Conservation (phyloP, 2,797 vertebrate species). For the Lepus oiostolus region DNA sequence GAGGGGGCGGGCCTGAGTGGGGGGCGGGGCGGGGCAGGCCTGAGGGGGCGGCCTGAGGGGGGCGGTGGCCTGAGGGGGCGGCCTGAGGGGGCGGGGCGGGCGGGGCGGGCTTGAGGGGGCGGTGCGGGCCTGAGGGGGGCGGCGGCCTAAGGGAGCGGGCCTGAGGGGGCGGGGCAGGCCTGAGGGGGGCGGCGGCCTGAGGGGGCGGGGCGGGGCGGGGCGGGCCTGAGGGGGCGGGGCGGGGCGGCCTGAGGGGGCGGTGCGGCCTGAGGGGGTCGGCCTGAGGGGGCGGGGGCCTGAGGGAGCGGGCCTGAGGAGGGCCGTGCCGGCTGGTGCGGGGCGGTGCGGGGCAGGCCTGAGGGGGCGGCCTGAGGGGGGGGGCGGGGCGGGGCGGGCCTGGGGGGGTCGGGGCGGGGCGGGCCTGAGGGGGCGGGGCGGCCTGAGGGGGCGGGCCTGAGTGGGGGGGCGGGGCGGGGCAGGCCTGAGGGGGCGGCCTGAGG, state of each 20-base stretch:
- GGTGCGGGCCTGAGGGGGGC: neutral
- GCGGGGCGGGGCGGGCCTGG: neutral
- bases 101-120: neutral
- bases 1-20: too few species aligned
- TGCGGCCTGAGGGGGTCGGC: neutral
- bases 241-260: too few species aligned
- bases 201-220: too few species aligned
- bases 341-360: too few species aligned
- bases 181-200: too few species aligned
- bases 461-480: neutral
- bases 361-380: neutral
- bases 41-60: fast-evolving
- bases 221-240: neutral
- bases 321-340: too few species aligned
- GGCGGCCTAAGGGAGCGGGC: too few species aligned
- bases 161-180: neutral
- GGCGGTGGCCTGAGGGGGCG: neutral
- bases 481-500: neutral
- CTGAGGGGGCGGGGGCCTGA: neutral
- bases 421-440: neutral
- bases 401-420: neutral
- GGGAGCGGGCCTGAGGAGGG: fast-evolving
- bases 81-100: neutral
- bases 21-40: neutral
- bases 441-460: neutral